Evolutionary conservation across 2,113 vertebrate species (phyloP), one percentile per base, ranked within the genome.

Genomic region (Lethenteron reissneri): DNA sequence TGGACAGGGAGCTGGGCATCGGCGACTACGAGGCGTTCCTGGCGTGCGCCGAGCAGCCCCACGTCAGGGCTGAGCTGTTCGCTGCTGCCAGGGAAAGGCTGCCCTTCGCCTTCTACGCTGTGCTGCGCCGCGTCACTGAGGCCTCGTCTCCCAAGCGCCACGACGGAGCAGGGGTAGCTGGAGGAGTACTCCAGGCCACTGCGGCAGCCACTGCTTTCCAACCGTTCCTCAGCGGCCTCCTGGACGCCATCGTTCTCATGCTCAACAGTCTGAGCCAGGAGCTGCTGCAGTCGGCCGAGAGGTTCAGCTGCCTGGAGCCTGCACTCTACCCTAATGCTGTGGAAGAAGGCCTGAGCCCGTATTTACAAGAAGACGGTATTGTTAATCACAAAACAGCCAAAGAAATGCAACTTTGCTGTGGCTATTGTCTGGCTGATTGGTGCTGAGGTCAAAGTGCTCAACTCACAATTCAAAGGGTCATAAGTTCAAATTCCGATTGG

Each of bases 221-320:
- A 11, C 64, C 64, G 25, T n/a, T 25, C 3, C 25, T 68, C 25
- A 10, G n/a, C 11, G 64, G 64, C 64, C 64, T 68, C 25, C 64
- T 68, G 64, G 64, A 68, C n/a, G 64, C 64, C 10, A 68, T 68
- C 64, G 64, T 68, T 11, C n/a, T 25, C n/a, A 68, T 25, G 8
- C 25, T 68, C n/a, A 68, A 68, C 64, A 68, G 64, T 25, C 25
- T 68, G 10, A 68, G 64, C 11, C 64, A 68, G 25, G 64, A 68
- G 25, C 64, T 68, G 64, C 64, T 68, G 9, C 64, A 17, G n/a
- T 68, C 64, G 10, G 64, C 64, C n/a, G n/a, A 68, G 64, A n/a
- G 64, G n/a, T 68, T 68, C 64, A 68, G 64, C 11, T 68, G n/a
- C 64, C 64, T 68, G n/a, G 64, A 68, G 64, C 64, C 64, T 9